These are phyloP conservation scores for Zeuzera pyrina DNA, from an alignment of 2,888 invertebrate genomes.

Conservation along the genomic window DNA sequence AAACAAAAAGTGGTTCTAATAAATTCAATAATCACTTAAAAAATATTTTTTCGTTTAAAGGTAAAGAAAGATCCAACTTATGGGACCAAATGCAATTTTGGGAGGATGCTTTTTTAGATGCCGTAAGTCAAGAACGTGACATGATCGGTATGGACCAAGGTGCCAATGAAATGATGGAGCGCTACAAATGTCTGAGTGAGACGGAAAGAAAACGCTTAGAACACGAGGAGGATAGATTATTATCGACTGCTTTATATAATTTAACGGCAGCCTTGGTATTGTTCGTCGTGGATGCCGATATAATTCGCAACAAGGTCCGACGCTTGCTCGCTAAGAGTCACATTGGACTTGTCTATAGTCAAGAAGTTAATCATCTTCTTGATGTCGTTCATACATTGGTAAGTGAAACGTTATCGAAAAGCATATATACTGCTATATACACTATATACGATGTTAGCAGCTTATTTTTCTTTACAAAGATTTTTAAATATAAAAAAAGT, in stretches of 20 bases:
- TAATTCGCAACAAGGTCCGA: conserved; percentile 88
- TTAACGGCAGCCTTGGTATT: conserved; percentile 96
- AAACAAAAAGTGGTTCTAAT: neutral
- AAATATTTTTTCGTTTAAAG: conserved; percentile 21
- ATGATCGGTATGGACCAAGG: conserved; percentile 99
- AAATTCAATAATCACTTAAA: neutral
- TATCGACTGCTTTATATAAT: conserved; percentile 97
- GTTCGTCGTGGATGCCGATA: conserved; percentile 88
- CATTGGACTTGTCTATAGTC: conserved; percentile 97
- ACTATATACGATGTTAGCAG: too few species aligned
- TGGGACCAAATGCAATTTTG: conserved; percentile 99
- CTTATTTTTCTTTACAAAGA: too few species aligned
- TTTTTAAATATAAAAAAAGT: too few species aligned
- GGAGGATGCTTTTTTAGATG: conserved; percentile 99
- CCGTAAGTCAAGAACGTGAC: conserved; percentile 97
- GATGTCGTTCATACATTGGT: conserved; percentile 96
- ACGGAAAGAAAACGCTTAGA: conserved; percentile 95
- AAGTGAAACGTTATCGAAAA: too few species aligned
- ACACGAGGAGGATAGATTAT: conserved; percentile 96
- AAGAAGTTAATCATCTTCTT: conserved; percentile 96
- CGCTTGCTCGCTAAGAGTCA: conserved; percentile 97
- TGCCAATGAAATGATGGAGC: conserved; percentile 98
- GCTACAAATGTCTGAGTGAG: conserved; percentile 94
- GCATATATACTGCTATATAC: too few species aligned
- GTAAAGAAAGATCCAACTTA: conserved; percentile 87